Percentiles rank a stretch among this genome's conserved stretches.
These are phyloP conservation scores for Hyles vespertilio DNA, from an alignment of 1,140 invertebrate genomes.

Conservation along the genomic window DNA sequence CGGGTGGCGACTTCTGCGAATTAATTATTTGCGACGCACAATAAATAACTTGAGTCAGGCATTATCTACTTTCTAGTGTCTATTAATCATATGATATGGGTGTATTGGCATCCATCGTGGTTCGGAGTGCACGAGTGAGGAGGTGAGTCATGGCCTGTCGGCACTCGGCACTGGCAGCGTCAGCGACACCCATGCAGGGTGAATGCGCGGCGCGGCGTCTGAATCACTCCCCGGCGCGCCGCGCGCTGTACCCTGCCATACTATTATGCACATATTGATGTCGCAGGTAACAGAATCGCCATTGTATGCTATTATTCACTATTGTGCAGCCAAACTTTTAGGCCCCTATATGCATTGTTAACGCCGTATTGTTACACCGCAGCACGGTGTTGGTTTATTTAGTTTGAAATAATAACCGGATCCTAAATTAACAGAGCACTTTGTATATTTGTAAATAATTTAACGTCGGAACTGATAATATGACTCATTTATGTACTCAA, in stretches of 20 bases:
- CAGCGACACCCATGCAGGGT: conserved; percentile 28
- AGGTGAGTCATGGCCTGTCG: conserved; percentile 20
- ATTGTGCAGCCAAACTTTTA: conserved; percentile 70
- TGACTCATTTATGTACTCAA: no score
- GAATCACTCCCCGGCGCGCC: conserved; percentile 22
- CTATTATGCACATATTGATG: conserved; percentile 73
- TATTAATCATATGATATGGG: conserved; percentile 43
- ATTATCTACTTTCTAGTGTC: conserved; percentile 34
- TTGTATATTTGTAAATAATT: no score
- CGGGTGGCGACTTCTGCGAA: conserved; percentile 21
- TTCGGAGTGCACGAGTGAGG: not conserved
- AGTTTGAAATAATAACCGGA: conserved; percentile 56
- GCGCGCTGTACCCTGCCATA: conserved; percentile 28
- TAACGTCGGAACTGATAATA: no score
- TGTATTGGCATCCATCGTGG: conserved; percentile 38
- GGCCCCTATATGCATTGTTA: conserved; percentile 65
- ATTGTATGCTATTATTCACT: conserved; percentile 69
- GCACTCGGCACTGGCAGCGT: not conserved
- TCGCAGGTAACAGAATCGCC: conserved; percentile 68
- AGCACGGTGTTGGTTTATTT: conserved; percentile 56
- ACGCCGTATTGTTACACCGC: conserved; percentile 54
- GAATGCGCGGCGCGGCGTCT: conserved; percentile 30
- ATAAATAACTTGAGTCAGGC: conserved; percentile 36
- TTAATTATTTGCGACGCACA: conserved; percentile 26
- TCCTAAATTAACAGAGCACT: conserved; percentile 2